Base-by-base conservation (phyloP, 2,888 invertebrate genomes). In the Leptogaster cylindrica region DNA sequence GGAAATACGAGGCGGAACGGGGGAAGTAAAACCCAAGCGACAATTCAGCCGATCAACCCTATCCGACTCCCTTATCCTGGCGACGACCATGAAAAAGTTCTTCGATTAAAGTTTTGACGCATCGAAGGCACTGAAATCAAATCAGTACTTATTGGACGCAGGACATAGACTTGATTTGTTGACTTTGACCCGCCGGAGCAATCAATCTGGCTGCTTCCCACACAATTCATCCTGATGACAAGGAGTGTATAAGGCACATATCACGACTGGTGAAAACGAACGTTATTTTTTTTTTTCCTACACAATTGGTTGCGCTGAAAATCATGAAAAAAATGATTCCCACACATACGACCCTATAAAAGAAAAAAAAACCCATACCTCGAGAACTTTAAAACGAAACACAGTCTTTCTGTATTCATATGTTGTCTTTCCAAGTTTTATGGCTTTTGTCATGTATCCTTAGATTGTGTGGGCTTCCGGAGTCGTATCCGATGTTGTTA, bases 141-240 rank as follows among this genome's bases (percentile, higher is more conserved):
- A 68, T 68, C 68, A 68, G 52, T 63, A 51, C 52, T 68, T 68
- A 68, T 68, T 68, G 68, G 63, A 46, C 66, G 58, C 66, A 68
- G 68, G 61, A 66, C 63, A 61, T 39, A 39, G 44, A 65, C 63
- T 52, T 63, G 63, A 66, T 66, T 68, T 66, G 61, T 61, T 66
- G 61, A 50, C 41, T 66, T 36, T 52, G 31, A 31, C 31, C 64
- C 46, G 28, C 36, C 64, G 55, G 48, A 48, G 64, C 48, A 46
- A 64, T 64, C 64, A 64, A 64, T 64, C 31, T 64, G 64, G 48
- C 31, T 33, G 31, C 48, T 68, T 44, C 44, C 61, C 41, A 27
- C 28, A 16, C 41, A 6, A 27, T 6, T 36, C 14, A 44, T 18
- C 16, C 10, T 2, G 6, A 2, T 25, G 10, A 27, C 18, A 20